Percentiles rank a stretch among this genome's conserved stretches.
Conservation (phyloP, 2,113 vertebrate species). For the Acanthochromis polyacanthus region DNA sequence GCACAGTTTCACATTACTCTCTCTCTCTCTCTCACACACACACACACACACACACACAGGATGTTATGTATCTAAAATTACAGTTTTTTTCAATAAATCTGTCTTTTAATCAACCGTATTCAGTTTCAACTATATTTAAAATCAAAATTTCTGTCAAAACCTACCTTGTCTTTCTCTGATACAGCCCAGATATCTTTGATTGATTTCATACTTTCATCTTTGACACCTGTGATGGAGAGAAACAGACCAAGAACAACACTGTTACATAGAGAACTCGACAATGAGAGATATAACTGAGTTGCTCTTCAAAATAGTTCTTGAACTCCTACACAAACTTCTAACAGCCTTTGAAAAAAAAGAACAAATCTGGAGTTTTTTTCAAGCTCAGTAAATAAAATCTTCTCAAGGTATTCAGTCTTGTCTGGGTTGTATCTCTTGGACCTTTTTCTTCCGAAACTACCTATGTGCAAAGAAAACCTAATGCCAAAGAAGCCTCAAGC, state of each 20-base stretch:
- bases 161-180: conserved; percentile 74
- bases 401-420: conserved; percentile 1
- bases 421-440: background rate
- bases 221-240: conserved; percentile 49
- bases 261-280: background rate
- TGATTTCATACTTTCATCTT: conserved; percentile 20
- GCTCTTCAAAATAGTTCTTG: background rate
- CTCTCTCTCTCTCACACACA: too few species aligned
- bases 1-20: too few species aligned
- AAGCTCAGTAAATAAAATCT: background rate
- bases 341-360: too few species aligned
- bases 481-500: background rate
- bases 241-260: background rate
- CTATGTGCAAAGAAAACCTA: background rate
- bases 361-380: background rate
- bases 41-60: too few species aligned
- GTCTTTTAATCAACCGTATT: too few species aligned
- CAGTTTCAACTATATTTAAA: too few species aligned
- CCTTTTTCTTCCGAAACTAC: conserved; percentile 13
- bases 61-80: too few species aligned
- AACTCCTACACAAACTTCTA: too few species aligned
- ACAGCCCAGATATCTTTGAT: conserved; percentile 60
- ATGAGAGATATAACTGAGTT: background rate
- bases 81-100: too few species aligned
- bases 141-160: background rate